Evolutionary conservation across 2,797 vertebrate genomes (phyloP).

Genomic region (Nannoperca obscura): DNA sequence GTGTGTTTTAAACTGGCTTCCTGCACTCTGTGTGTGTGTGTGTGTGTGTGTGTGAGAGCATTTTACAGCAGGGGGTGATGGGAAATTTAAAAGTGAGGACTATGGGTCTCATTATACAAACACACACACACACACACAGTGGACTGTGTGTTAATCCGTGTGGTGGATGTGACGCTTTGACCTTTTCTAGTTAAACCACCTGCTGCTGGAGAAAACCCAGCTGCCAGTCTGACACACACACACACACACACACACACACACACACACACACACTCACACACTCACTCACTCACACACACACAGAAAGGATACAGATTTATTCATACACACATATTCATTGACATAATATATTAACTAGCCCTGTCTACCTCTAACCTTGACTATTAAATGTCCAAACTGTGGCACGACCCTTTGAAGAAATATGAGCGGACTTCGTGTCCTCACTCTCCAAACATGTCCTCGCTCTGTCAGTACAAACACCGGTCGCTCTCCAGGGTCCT

Average conservation of each 20-base stretch:
- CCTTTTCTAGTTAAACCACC: constrained; percentile 59
- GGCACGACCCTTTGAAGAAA: neutral
- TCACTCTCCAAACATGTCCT: too few relatives aligned
- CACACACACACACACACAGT: constrained; percentile 1
- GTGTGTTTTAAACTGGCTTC: neutral
- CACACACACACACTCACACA: too few relatives aligned
- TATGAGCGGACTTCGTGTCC: too few relatives aligned
- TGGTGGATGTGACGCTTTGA: constrained; percentile 43
- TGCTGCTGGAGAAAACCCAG: constrained; percentile 32
- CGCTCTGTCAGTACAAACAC: too few relatives aligned
- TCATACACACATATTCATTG: neutral
- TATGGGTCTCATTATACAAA: constrained; percentile 13
- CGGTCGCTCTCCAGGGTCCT: neutral
- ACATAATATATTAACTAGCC: neutral
- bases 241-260: constrained; percentile 11
- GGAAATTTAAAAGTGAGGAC: constrained; percentile 17
- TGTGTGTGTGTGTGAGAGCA: constrained; percentile 1
- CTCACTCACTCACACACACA: too few relatives aligned
- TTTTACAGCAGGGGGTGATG: constrained; percentile 20
- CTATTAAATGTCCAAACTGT: neutral
- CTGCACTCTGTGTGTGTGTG: constrained; percentile 5
- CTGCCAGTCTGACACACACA: constrained; percentile 27
- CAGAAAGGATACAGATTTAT: neutral
- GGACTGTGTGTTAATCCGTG: constrained; percentile 36
- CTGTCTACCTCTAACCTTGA: neutral